These are phyloP conservation scores for Brachyopa scutellaris DNA, from an alignment of 2,888 invertebrate species.

Conservation along the genomic window DNA sequence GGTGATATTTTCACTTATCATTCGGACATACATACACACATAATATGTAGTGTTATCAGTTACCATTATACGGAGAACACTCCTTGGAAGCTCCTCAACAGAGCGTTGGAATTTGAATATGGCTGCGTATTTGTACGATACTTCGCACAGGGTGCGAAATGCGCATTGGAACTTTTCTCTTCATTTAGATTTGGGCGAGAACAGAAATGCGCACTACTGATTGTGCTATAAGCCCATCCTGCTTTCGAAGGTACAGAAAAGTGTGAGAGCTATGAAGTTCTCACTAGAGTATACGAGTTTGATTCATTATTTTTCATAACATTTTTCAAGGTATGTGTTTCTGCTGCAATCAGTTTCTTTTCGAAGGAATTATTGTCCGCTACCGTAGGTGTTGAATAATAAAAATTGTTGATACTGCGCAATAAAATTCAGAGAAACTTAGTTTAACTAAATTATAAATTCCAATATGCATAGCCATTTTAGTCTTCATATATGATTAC, in stretches of 20 bases:
- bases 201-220: slow-evolving; percentile 35
- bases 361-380: neutral
- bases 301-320: neutral
- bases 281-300: neutral
- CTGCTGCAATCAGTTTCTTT: neutral
- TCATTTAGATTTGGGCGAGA: slow-evolving; percentile 9
- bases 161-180: slow-evolving; percentile 17
- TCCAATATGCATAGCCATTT: neutral
- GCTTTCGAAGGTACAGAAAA: neutral
- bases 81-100: too few species aligned
- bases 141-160: too few species aligned
- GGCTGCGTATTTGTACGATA: too few species aligned
- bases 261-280: neutral
- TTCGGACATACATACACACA: too few species aligned
- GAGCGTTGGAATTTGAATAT: too few species aligned
- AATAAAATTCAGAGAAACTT: neutral
- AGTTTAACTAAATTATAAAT: neutral
- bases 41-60: too few species aligned
- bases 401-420: neutral
- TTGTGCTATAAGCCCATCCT: neutral
- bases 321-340: neutral
- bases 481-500: neutral
- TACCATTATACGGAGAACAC: too few species aligned
- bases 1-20: too few species aligned
- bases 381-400: neutral